Conservation (phyloP, 2,113 vertebrate genomes). For the Leptocoma aspasia region DNA sequence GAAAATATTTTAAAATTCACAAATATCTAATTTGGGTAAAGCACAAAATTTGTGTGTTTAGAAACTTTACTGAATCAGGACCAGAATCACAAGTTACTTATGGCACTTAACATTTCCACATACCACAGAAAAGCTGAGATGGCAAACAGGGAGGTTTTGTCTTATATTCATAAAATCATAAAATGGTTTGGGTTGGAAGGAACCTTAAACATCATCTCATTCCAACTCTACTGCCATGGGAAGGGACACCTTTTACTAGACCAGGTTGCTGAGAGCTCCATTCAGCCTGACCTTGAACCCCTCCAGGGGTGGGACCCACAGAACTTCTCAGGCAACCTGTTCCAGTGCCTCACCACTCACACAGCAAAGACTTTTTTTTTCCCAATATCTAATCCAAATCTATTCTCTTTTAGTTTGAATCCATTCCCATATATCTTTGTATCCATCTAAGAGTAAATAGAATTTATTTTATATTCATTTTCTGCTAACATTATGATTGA, state of each 20-base stretch:
- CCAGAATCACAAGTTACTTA: neutral
- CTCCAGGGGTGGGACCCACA: neutral
- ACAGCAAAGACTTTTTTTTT: neutral
- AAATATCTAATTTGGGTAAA: neutral
- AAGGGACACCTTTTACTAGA: neutral
- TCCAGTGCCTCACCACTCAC: neutral
- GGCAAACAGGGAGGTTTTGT: neutral
- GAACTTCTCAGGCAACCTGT: neutral
- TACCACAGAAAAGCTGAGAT: neutral
- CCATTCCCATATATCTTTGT: neutral
- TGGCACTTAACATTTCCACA: fast-evolving
- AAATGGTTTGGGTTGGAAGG: neutral
- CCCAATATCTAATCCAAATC: neutral
- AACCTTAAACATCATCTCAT: neutral
- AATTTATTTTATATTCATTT: neutral
- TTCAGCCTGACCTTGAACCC: neutral
- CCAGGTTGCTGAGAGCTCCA: neutral
- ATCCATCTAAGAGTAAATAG: neutral
- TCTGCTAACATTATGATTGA: neutral
- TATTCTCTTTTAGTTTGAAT: neutral
- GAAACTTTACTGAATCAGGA: neutral
- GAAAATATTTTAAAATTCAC: neutral
- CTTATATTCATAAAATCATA: neutral
- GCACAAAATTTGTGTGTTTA: neutral
- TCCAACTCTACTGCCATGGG: neutral